Percentiles rank a stretch among this genome's conserved stretches.
Evolutionary conservation across 1,140 invertebrate species (phyloP).

Genomic region (Drosophila repletoides): DNA sequence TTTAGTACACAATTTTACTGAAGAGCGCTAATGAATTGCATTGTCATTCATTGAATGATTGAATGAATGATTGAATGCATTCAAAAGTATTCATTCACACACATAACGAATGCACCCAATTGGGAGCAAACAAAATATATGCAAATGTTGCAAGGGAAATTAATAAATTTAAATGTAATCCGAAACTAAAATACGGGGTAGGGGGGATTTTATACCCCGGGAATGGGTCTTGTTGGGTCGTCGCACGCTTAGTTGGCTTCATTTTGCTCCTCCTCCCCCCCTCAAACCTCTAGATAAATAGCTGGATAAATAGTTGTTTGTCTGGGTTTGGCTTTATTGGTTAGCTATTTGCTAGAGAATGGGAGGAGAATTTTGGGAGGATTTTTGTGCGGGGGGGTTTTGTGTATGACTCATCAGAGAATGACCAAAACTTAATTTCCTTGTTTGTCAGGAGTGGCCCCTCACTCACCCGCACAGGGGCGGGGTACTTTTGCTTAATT

Average conservation of each 20-base stretch:
- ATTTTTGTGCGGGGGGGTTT: neutral
- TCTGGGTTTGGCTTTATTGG: constrained; percentile 31
- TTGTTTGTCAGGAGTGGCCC: constrained; percentile 3
- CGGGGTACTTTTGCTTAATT: constrained; percentile 28
- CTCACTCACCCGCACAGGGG: neutral
- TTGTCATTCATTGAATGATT: constrained; percentile 40
- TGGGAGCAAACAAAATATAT: constrained; percentile 10
- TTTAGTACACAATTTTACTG: constrained; percentile 45
- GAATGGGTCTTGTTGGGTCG: constrained; percentile 5
- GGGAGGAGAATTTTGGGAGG: neutral
- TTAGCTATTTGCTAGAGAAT: neutral
- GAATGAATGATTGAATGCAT: constrained; percentile 59
- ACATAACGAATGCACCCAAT: constrained; percentile 1
- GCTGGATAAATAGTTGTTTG: constrained; percentile 41
- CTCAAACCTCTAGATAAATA: constrained; percentile 30
- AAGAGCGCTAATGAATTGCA: constrained; percentile 66
- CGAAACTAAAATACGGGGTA: constrained; percentile 25
- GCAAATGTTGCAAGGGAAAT: constrained; percentile 38
- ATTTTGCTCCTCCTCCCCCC: constrained; percentile 26
- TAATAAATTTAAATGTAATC: constrained; percentile 65
- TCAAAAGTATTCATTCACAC: constrained; percentile 29
- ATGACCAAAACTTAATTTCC: constrained; percentile 22
- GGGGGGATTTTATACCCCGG: constrained; percentile 7
- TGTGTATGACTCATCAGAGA: constrained; percentile 20
- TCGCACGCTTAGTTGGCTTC: constrained; percentile 76